phyloP scores from a whole-genome alignment of 2,797 vertebrate species.

The Neostethus bicornis region DNA sequence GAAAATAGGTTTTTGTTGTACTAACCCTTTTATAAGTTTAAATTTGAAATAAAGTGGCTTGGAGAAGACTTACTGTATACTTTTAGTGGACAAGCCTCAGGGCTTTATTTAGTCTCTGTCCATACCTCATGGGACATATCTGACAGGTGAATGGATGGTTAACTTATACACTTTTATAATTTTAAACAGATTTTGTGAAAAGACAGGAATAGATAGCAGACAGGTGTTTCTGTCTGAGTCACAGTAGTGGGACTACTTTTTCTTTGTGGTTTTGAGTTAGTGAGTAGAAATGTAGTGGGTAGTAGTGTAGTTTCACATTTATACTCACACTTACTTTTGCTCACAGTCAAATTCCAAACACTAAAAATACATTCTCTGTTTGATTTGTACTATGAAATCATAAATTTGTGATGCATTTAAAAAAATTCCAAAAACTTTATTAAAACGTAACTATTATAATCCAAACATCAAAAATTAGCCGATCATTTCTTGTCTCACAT shows the following conservation, averaged over 20 bases:
- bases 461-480: neutral
- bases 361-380: too few species aligned
- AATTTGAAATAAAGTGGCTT: too few species aligned
- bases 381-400: too few species aligned
- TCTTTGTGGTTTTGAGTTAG: neutral
- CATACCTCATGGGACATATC: constrained; percentile 1
- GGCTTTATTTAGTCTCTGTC: constrained; percentile 14
- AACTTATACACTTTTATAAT: constrained; percentile 21
- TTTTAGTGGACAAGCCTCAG: constrained; percentile 6
- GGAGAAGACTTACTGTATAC: too few species aligned
- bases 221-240: neutral
- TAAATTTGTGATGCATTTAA: constrained; percentile 7
- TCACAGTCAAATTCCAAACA: neutral
- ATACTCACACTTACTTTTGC: neutral
- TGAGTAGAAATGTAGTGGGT: neutral
- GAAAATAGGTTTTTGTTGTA: too few species aligned
- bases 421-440: constrained; percentile 2
- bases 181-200: constrained; percentile 24
- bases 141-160: constrained; percentile 28
- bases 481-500: constrained; percentile 5
- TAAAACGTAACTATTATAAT: neutral
- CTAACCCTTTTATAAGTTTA: too few species aligned
- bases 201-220: neutral
- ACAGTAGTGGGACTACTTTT: neutral
- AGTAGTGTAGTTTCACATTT: neutral